phyloP scores from a whole-genome alignment of 2,888 invertebrate genomes.

The Synergus umbraculus region DNA sequence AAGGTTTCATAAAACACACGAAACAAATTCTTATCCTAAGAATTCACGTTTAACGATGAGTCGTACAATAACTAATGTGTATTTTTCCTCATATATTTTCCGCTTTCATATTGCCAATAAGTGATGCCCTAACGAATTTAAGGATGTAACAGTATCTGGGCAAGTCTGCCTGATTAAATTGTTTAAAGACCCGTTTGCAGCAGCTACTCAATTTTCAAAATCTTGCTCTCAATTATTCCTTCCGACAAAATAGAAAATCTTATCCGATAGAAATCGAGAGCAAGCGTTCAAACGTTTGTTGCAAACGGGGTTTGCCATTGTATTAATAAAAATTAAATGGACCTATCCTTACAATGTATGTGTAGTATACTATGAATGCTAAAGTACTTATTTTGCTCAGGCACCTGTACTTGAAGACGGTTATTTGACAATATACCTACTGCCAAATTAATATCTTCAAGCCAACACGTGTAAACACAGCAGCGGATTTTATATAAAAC shows the following conservation, averaged over 20 bases:
- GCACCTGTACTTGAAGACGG: constrained; percentile 63
- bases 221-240: constrained; percentile 14
- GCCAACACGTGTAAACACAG: constrained; percentile 63
- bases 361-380: constrained; percentile 64
- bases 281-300: constrained; percentile 55
- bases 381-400: constrained; percentile 64
- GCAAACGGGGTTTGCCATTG: constrained; percentile 62
- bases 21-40: constrained; percentile 68
- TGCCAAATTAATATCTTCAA: constrained; percentile 62
- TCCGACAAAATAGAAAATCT: background rate
- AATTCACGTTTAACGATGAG: constrained; percentile 58
- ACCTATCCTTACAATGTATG: constrained; percentile 62
- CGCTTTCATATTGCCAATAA: constrained; percentile 41
- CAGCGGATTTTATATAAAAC: constrained; percentile 61
- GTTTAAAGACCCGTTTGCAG: constrained; percentile 65
- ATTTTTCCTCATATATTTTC: constrained; percentile 47
- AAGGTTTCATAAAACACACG: constrained; percentile 65
- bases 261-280: constrained; percentile 53
- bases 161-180: constrained; percentile 59
- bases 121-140: constrained; percentile 62
- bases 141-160: constrained; percentile 62
- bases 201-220: constrained; percentile 49
- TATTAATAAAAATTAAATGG: constrained; percentile 64
- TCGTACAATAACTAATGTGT: constrained; percentile 44
- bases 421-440: constrained; percentile 51